Evolutionary conservation across 2,113 vertebrate genomes (phyloP).

Genomic region (Ondatra zibethicus): DNA sequence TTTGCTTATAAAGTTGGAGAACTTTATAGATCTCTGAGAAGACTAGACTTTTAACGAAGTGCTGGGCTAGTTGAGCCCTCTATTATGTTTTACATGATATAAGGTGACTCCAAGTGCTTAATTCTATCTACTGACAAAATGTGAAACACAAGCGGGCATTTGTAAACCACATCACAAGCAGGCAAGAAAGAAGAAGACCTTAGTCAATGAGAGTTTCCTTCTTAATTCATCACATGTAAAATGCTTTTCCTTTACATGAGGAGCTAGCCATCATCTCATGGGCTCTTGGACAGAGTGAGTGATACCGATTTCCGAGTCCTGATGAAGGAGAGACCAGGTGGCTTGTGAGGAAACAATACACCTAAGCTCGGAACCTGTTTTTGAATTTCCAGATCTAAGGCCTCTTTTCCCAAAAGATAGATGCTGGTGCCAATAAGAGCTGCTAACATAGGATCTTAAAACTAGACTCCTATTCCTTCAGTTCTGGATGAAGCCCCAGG

Average conservation of each 20-base stretch:
- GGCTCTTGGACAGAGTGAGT: background rate
- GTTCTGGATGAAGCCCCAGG: background rate
- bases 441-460: background rate
- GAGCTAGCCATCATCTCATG: background rate
- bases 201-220: background rate
- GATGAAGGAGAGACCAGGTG: background rate
- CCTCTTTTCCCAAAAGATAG: background rate
- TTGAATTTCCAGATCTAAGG: background rate
- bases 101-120: slow-evolving; percentile 19
- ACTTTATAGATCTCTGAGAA: background rate
- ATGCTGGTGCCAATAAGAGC: background rate
- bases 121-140: slow-evolving; percentile 49
- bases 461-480: background rate
- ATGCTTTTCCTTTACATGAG: background rate
- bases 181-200: slow-evolving; percentile 9
- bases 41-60: background rate
- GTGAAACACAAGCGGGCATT: background rate
- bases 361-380: background rate
- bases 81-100: slow-evolving; percentile 20
- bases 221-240: background rate
- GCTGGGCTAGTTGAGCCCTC: background rate
- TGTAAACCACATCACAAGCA: slow-evolving; percentile 18
- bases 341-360: background rate
- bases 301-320: background rate
- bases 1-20: slow-evolving; percentile 25